Conservation (phyloP, 2,797 vertebrate species). For the Tragopan temminckii region DNA sequence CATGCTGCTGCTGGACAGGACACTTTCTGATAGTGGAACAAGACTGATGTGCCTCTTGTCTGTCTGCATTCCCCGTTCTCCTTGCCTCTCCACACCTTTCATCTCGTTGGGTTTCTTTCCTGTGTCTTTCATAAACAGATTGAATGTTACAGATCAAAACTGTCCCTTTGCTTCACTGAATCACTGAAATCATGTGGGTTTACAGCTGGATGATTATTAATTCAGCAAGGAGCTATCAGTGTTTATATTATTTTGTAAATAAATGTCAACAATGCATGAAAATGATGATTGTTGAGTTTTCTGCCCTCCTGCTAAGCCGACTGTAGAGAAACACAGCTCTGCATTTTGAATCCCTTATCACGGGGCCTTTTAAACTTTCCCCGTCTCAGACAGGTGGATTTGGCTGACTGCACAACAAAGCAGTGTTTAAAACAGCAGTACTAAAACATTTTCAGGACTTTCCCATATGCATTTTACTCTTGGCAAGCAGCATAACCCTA, state of each 20-base stretch:
- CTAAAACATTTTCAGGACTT: not conserved
- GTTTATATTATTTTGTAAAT: not conserved
- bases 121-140: not conserved
- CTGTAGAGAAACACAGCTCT: not conserved
- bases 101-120: not conserved
- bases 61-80: not conserved
- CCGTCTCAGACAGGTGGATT: not conserved
- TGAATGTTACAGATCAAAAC: not conserved
- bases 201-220: not conserved
- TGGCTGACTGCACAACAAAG: not conserved
- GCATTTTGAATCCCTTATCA: not conserved
- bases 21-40: not conserved
- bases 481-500: not conserved
- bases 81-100: not conserved
- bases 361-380: not conserved
- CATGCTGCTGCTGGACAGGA: not conserved
- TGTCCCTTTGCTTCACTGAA: not conserved
- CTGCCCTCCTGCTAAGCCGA: not conserved
- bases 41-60: not conserved
- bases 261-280: not conserved
- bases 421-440: not conserved
- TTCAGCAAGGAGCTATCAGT: not conserved
- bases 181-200: not conserved
- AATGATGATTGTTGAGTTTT: not conserved
- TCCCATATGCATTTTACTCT: not conserved